Conservation (phyloP, 2,113 vertebrate species). For the Propithecus coquereli region DNA sequence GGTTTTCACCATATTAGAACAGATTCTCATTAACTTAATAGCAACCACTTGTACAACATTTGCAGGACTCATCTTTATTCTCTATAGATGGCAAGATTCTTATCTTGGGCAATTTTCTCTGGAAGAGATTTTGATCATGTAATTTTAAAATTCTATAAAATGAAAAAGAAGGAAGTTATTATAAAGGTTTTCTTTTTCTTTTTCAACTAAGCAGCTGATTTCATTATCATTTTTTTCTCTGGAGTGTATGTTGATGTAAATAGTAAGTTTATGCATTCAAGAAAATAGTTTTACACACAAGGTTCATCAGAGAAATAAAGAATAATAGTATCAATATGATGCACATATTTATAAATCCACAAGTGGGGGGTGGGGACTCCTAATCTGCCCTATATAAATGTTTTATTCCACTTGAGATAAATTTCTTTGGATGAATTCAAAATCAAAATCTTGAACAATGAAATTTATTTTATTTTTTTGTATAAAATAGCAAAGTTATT, state of each 20-base stretch:
- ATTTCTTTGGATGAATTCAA: background rate
- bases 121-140: conserved; percentile 57
- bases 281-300: background rate
- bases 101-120: conserved; percentile 47
- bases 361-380: background rate
- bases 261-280: conserved; percentile 32
- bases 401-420: conserved; percentile 35
- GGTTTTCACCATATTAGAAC: conserved; percentile 19
- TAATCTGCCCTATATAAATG: background rate
- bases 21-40: conserved; percentile 47
- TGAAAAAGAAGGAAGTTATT: conserved; percentile 32
- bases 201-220: conserved; percentile 9
- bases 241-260: conserved; percentile 19
- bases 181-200: background rate
- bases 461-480: background rate
- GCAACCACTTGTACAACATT: conserved; percentile 47
- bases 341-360: background rate
- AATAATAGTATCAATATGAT: background rate
- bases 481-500: background rate
- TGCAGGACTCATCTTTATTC: background rate
- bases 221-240: background rate
- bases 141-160: conserved; percentile 58
- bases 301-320: background rate
- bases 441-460: background rate
- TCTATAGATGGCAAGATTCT: conserved; percentile 37